A percentile compares a stretch with the other conserved stretches of the same genome.
phyloP scores from a whole-genome alignment of 2,888 invertebrate species.

The Drosophila stalkeri region DNA sequence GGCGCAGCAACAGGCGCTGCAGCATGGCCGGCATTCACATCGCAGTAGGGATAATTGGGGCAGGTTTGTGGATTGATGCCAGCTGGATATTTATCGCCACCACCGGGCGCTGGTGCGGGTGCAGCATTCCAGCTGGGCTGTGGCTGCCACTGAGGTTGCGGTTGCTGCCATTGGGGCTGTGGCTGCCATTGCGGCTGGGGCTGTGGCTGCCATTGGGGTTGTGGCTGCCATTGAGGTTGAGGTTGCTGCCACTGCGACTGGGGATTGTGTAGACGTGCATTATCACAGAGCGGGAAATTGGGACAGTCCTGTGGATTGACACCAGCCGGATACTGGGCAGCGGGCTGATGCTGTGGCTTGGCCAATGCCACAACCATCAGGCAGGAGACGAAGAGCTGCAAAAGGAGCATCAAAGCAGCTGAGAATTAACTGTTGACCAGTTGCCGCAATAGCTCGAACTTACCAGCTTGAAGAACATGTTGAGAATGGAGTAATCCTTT shows the following conservation, averaged over 20 bases:
- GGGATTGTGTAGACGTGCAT: slow-evolving; percentile 84
- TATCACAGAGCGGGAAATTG: slow-evolving; percentile 86
- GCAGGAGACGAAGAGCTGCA: slow-evolving; percentile 81
- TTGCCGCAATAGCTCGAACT: slow-evolving; percentile 53
- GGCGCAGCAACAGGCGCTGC: slow-evolving; percentile 82
- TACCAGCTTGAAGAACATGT: slow-evolving; percentile 85
- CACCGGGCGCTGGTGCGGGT: slow-evolving; percentile 73
- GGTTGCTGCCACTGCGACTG: slow-evolving; percentile 82
- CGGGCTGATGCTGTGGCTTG: slow-evolving; percentile 84
- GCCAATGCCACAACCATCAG: slow-evolving; percentile 82
- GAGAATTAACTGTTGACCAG: too few species aligned
- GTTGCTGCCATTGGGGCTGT: slow-evolving; percentile 56
- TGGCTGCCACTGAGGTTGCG: slow-evolving; percentile 59
- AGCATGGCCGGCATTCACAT: slow-evolving; percentile 83
- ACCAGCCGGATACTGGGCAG: slow-evolving; percentile 86
- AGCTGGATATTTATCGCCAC: slow-evolving; percentile 85
- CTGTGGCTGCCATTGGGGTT: slow-evolving; percentile 76
- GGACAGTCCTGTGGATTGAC: slow-evolving; percentile 86
- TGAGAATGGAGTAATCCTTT: slow-evolving; percentile 34
- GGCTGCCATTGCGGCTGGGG: slow-evolving; percentile 71
- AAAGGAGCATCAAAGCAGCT: slow-evolving; percentile 9
- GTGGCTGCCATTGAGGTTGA: slow-evolving; percentile 79
- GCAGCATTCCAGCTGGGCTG: slow-evolving; percentile 82
- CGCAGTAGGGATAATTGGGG: slow-evolving; percentile 87
- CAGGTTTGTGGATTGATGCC: slow-evolving; percentile 86